phyloP scores from a whole-genome alignment of 2,113 vertebrate genomes.

The Apteryx owenii region DNA sequence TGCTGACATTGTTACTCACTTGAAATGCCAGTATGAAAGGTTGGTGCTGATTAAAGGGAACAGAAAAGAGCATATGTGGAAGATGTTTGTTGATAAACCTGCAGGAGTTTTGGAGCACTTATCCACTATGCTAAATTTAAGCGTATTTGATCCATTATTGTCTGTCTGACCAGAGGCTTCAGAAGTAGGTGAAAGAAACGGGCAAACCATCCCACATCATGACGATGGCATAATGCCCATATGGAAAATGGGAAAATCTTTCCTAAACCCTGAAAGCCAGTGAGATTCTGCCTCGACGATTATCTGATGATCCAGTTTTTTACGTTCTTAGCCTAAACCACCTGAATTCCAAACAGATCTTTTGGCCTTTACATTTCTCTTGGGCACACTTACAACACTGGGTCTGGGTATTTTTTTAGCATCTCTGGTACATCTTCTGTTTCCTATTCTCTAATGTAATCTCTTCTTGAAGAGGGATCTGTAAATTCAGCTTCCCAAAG shows the following conservation, averaged over 20 bases:
- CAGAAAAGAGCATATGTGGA: neutral
- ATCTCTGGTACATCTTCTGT: neutral
- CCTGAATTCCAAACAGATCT: conserved; percentile 39
- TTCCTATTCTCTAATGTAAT: neutral
- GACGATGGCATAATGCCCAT: conserved; percentile 48
- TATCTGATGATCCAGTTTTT: conserved; percentile 64
- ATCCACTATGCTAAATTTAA: neutral
- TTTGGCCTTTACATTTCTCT: conserved; percentile 8
- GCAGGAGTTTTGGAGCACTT: neutral
- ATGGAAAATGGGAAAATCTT: conserved; percentile 66
- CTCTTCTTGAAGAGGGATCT: neutral
- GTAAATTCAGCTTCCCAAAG: neutral
- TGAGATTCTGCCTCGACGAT: conserved; percentile 62
- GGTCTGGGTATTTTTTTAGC: neutral
- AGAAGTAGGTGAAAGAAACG: conserved; percentile 47
- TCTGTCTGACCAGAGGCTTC: conserved; percentile 46
- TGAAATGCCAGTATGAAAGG: neutral
- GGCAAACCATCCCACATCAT: conserved; percentile 12
- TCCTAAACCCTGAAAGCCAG: conserved; percentile 61
- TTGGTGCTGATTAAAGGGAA: neutral
- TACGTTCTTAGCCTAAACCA: conserved; percentile 4
- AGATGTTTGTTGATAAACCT: neutral
- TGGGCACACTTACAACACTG: neutral
- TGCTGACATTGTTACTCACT: neutral
- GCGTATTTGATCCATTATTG: conserved; percentile 27